Evolutionary conservation across 2,797 vertebrate species (phyloP), one percentile per base, ranked within the genome.

Genomic region (Rousettus madagascariensis): DNA sequence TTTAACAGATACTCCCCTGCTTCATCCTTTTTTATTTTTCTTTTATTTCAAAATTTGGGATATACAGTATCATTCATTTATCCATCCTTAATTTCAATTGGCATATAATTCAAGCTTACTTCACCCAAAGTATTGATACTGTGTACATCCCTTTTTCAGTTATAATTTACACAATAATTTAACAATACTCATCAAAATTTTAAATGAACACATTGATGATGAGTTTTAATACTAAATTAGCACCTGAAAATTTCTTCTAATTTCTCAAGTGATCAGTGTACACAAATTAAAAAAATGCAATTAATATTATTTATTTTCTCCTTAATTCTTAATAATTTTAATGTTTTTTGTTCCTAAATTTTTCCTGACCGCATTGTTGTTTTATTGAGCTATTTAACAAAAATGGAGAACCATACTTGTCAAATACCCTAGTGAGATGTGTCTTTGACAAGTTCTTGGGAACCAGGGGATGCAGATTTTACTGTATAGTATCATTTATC

Each of bases 1-100:
- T 99, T 99, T 98, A 98, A 99, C 98, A 98, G 98, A 98, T 98
- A 98, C 97, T 98, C 98, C 98, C 98, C 98, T 98, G 97, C 98
- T 98, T 98, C 98, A 98, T 98, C 98, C 96, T 98, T 97, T 97
- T 97, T 98, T 95, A 95, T 96, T 97, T 98, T 98, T 98, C 97
- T 98, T 98, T 98, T 97, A 97, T 98, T 98, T 98, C 92, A 97
- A 96, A 98, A 97, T 97, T 95, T 15, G 98, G 98, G 97, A 96
- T 98, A 98, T 97, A 97, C 98, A 97, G 93, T 98, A 98, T 98
- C 97, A 97, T 98, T 96, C 95, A 97, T 97, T 97, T 89, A 68
- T 98, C 91, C 90, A 86, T 97, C 17, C 51, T 98, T 98, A 90
- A 97, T 96, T 98, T 98, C 90, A 98, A 53, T 95, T 94, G 95